A percentile compares a stretch with the other conserved stretches of the same genome.
Conservation (phyloP, 2,113 vertebrate genomes). For the Ptychochromis oligacanthus region DNA sequence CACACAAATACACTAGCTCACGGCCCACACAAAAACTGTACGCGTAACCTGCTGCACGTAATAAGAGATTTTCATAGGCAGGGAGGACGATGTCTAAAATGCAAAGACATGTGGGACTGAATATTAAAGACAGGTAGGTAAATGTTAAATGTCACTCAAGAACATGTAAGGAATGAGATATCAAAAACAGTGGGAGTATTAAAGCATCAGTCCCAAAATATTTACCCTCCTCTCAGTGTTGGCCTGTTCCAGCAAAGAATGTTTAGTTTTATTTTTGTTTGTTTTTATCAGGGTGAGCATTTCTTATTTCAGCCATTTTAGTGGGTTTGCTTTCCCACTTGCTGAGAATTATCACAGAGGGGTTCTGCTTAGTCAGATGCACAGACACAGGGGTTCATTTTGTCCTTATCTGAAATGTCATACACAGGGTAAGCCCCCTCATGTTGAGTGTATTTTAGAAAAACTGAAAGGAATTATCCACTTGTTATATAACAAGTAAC, state of each 20-base stretch:
- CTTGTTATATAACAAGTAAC: conserved; percentile 22
- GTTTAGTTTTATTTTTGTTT: conserved; percentile 24
- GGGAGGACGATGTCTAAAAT: conserved; percentile 2
- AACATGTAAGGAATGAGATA: neutral
- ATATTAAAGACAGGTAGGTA: conserved; percentile 15
- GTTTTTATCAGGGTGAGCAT: conserved; percentile 10
- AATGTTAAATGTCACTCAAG: conserved; percentile 14
- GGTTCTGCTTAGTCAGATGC: conserved; percentile 22
- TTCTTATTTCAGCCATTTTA: conserved; percentile 7
- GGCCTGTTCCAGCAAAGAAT: neutral
- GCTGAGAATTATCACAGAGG: conserved; percentile 39
- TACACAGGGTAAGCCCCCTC: neutral
- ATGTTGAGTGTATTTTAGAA: neutral
- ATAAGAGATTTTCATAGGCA: neutral
- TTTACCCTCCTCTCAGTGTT: conserved; percentile 4
- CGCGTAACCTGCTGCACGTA: conserved; percentile 14
- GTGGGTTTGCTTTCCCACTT: neutral
- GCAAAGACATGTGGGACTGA: neutral
- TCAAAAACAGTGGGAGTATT: neutral
- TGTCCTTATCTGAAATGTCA: conserved; percentile 18
- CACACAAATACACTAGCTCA: conserved; percentile 2
- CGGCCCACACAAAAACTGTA: conserved; percentile 14
- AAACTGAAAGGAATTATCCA: conserved; percentile 2
- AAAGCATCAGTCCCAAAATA: conserved; percentile 4
- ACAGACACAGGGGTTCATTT: conserved; percentile 9